Evolutionary conservation across 1,140 invertebrate genomes (phyloP), one percentile per base, ranked within the genome.

Genomic region (Drosophila pallidifrons): DNA sequence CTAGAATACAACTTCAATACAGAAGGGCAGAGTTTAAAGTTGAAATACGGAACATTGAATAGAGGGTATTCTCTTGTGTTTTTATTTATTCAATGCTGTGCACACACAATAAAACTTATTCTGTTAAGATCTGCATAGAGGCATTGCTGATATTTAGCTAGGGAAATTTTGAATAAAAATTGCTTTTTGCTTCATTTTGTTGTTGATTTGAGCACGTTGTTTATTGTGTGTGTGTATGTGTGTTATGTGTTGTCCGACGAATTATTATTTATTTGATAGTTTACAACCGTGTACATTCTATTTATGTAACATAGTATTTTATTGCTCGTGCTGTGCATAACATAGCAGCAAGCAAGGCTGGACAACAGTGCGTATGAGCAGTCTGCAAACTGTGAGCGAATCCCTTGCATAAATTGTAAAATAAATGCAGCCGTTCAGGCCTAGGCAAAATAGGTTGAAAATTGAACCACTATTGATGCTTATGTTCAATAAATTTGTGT

Each of bases 401-500:
- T 68, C 58, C 52, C 20, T 66, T 75, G 72, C 54, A 71, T 79
- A 71, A 86, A 82, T 75, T 69, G 67, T 60, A 65, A 69, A 73
- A 81, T 81, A 75, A 72, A 79, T 79, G 75, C 35, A 75, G 55
- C 52, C 58, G 54, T 67, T 15, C 55, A 20, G 57, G 13, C 41
- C 57, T 51, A 68, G 75, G 61, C 71, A 71, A 63, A 72, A 75
- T 60, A 46, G 66, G 30, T 65, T 66, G 66, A 82, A 65, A 88
- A 79, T 82, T 70, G 83, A 77, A 82, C 83, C 51, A 67, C 54
- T 64, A 88, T 88, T 79, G 76, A 82, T 88, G 76, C 61, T 67
- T 82, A 65, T 73, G 65, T 77, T 79, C 82, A 77, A 79, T 88
- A 77, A 86, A 55, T 45, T 32, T 57, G 49, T 45, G 32, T 28